A percentile compares a stretch with the other conserved stretches of the same genome.
These are phyloP conservation scores for Oreocharis arfaki DNA, from an alignment of 2,113 vertebrate species.

Conservation along the genomic window DNA sequence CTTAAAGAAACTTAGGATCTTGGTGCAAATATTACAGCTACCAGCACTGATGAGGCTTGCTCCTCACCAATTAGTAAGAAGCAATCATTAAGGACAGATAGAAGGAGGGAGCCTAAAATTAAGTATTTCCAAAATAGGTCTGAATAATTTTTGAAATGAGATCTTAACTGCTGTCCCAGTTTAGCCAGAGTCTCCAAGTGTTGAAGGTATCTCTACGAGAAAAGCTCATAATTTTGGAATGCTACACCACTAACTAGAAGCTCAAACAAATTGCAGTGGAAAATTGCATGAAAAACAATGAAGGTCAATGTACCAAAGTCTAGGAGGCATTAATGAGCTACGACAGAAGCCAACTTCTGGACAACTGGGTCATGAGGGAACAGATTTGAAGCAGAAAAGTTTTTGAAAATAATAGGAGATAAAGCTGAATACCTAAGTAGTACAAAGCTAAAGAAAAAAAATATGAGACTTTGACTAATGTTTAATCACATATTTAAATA, in stretches of 20 bases:
- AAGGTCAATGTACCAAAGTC: background rate
- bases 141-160: background rate
- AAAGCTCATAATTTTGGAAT: background rate
- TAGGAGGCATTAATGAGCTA: background rate
- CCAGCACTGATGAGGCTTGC: fast-evolving
- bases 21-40: background rate
- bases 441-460: background rate
- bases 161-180: fast-evolving
- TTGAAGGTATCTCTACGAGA: background rate
- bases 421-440: background rate
- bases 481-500: background rate
- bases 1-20: background rate
- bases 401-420: background rate
- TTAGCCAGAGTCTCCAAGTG: background rate
- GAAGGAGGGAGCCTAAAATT: background rate
- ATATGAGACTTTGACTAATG: background rate
- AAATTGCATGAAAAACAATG: background rate
- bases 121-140: background rate
- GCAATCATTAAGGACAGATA: background rate
- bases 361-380: fast-evolving
- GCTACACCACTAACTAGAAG: background rate
- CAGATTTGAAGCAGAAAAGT: background rate
- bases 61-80: background rate
- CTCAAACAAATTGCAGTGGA: background rate
- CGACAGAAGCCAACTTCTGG: background rate